Conservation (phyloP, 1,140 invertebrate genomes). For the Papilio xuthus region DNA sequence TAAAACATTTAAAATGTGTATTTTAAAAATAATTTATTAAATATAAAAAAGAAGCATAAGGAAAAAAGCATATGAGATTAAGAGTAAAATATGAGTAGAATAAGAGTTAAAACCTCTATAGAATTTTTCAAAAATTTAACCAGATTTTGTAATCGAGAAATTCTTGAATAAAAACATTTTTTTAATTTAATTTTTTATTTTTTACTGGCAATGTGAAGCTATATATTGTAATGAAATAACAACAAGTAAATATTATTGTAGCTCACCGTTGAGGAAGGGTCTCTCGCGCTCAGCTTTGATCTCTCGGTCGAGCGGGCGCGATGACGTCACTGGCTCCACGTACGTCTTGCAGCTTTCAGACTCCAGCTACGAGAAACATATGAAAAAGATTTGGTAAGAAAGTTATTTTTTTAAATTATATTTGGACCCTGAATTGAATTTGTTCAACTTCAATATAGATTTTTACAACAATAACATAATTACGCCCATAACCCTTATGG, state of each 20-base stretch:
- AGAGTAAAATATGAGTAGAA: too few species aligned
- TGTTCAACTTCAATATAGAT: too few species aligned
- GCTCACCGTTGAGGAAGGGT: conserved; percentile 63
- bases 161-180: too few species aligned
- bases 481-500: too few species aligned
- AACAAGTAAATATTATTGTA: conserved; percentile 4
- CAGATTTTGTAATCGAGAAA: neutral
- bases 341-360: conserved; percentile 61
- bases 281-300: conserved; percentile 54
- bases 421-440: too few species aligned
- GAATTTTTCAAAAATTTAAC: neutral
- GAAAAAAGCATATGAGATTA: too few species aligned
- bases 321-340: conserved; percentile 50
- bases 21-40: too few species aligned
- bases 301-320: conserved; percentile 44
- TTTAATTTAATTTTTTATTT: too few species aligned
- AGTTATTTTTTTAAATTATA: neutral
- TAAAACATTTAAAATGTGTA: conserved; percentile 48
- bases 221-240: neutral
- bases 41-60: too few species aligned
- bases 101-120: too few species aligned
- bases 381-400: neutral
- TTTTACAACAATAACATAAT: too few species aligned
- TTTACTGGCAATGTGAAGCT: neutral
- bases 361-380: conserved; percentile 52